Evolutionary conservation across 2,888 invertebrate species (phyloP).

Genomic region (Idaea dimidiata): DNA sequence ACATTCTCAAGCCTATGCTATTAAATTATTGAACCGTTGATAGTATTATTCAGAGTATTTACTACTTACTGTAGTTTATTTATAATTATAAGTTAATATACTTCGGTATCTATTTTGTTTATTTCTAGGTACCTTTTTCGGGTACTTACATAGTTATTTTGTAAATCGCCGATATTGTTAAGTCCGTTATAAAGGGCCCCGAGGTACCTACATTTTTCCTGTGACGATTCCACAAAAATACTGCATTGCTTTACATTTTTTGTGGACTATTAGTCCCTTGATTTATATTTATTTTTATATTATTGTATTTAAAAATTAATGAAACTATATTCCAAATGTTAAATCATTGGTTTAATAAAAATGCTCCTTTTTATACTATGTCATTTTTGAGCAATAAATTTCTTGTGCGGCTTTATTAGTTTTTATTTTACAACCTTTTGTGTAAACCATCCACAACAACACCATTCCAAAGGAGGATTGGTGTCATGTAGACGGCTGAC

Average conservation of each 20-base stretch:
- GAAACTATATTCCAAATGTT: background rate
- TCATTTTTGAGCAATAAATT: background rate
- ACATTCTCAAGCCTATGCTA: constrained; percentile 22
- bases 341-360: background rate
- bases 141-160: too few relatives aligned
- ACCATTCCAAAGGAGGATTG: too few relatives aligned
- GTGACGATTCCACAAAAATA: too few relatives aligned
- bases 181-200: too few relatives aligned
- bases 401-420: background rate
- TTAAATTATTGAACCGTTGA: constrained; percentile 3
- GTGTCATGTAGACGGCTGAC: too few relatives aligned
- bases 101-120: too few relatives aligned
- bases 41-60: background rate
- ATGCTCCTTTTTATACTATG: background rate
- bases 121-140: background rate
- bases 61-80: background rate
- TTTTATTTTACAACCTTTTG: background rate
- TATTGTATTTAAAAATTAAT: background rate
- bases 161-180: too few relatives aligned
- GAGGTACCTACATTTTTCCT: too few relatives aligned
- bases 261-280: background rate
- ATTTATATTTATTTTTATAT: background rate
- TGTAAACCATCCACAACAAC: too few relatives aligned
- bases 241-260: background rate
- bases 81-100: background rate